Evolutionary conservation across 2,797 vertebrate genomes (phyloP).

Genomic region (Brachymystax lenok): DNA sequence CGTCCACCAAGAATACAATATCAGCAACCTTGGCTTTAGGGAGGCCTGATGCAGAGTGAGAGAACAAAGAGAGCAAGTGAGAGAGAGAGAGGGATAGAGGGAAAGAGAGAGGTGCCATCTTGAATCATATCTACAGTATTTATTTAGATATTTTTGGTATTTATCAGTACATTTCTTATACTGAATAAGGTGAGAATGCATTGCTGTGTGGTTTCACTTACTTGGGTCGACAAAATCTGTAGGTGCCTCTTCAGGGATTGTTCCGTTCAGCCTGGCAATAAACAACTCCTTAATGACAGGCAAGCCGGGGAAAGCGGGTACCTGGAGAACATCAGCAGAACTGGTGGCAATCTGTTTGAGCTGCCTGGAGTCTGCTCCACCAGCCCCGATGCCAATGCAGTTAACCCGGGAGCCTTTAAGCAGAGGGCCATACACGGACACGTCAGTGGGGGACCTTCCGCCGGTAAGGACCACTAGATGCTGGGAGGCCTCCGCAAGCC

Average conservation of each 20-base stretch:
- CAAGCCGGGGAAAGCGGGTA: constrained; percentile 80
- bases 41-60: constrained; percentile 25
- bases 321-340: constrained; percentile 73
- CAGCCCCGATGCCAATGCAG: constrained; percentile 83
- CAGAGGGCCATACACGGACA: constrained; percentile 72
- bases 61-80: neutral
- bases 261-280: constrained; percentile 68
- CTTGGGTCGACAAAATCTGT: constrained; percentile 18
- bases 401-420: constrained; percentile 75
- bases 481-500: constrained; percentile 85
- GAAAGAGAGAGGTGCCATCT: constrained; percentile 16
- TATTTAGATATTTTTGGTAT: neutral
- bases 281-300: constrained; percentile 69
- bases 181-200: neutral
- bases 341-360: constrained; percentile 77
- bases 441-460: constrained; percentile 82
- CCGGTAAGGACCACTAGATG: constrained; percentile 92
- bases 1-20: constrained; percentile 94
- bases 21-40: constrained; percentile 78
- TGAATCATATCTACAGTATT: neutral
- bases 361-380: constrained; percentile 75
- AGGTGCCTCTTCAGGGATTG: neutral
- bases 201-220: constrained; percentile 51
- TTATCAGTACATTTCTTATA: neutral
- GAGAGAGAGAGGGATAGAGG: neutral